Base-by-base conservation (phyloP, 2,113 vertebrate genomes). In the Neoarius graeffei region DNA sequence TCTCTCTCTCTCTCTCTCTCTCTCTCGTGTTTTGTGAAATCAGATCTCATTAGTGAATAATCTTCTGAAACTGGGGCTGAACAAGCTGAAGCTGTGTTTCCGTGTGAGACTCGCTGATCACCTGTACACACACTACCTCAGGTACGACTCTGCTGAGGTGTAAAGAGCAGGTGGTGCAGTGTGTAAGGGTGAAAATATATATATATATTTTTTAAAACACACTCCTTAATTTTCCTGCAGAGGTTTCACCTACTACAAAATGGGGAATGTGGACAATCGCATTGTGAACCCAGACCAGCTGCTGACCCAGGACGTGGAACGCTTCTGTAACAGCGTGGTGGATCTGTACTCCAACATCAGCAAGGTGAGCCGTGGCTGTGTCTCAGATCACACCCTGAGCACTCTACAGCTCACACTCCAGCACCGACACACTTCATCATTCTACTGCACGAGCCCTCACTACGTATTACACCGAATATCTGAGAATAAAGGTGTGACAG, bases 271-370 rank as follows among this genome's bases (percentile, higher is more conserved):
- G 92, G 98, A 99, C 92, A 99, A 97, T 93, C 96, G 98, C 89
- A 98, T 99, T 91, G 96, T 97, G 67, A 99, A 99, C 88, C 95
- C 98, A 64, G 98, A 99, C 93, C 98, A 99, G 92, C 95, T 99
- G 15, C 96, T 99, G 69, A 99, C 98, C 1, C 98, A 99, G 91
- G 98, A 99, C n/a, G 98, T 99, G 89, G 98, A 99, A 93, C 98
- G 95, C 76, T 99, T 99, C 95, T 99, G 98, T 93, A 98, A 99
- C 92, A 98, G 98, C 89, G 97, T 99, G 88, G 98, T 99, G 91
- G 98, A 99, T 77, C 95, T 99, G 8, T 99, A 99, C 93, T 99
- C 98, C 81, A 99, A 99, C 92, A 95, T 99, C 90, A 99, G 97
- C 95, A 99, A 99, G 96, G 98, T 99, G 91, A 85, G 7, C 74